Evolutionary conservation across 2,888 invertebrate species (phyloP), one percentile per base, ranked within the genome.

Genomic region (Lasioglossum vierecki): DNA sequence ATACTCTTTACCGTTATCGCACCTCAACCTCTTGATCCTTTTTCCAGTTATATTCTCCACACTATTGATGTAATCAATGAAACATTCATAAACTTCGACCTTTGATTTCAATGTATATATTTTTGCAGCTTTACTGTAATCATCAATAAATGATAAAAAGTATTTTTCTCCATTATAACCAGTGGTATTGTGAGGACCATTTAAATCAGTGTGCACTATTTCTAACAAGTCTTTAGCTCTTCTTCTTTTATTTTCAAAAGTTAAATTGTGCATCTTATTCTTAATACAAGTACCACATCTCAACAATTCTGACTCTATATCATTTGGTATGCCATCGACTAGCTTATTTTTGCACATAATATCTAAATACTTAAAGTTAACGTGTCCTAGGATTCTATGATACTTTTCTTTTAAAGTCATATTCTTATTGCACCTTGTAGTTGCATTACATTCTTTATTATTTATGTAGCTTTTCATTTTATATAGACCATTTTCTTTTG

Each of bases 351-450:
- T 83, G 74, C 72, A n/a, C 15, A 89, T 26, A 30, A 11, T 77
- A 9, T 87, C 71, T 53, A 90, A 60, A 81, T 87, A 85, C 18
- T 83, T 72, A 75, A 91, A 89, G 74, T 89, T 90, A 74, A 89
- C 80, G 72, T 91, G 88, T 0, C 88, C 90, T 53, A 91, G 74
- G 4, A 79, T 73, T n/a, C 86, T 76, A 83, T 91, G 91, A 81
- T 71, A 89, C 79, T 79, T 91, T 79, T 90, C 90, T 79, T 88
- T 85, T 9, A 76, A 46, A 18, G 72, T 77, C 68, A 80, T 41
- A 49, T 57, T 84, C 8, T 9, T 9, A 30, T 44, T 11, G 2
- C 44, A 4, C 13, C 13, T 44, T 3, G 1, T 44, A 13, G 11
- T 44, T 13, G 1, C 2, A 11, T 44, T 44, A 44, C 13, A 44